Base-by-base conservation (phyloP, 2,888 invertebrate species). In the Ophion costatus region DNA sequence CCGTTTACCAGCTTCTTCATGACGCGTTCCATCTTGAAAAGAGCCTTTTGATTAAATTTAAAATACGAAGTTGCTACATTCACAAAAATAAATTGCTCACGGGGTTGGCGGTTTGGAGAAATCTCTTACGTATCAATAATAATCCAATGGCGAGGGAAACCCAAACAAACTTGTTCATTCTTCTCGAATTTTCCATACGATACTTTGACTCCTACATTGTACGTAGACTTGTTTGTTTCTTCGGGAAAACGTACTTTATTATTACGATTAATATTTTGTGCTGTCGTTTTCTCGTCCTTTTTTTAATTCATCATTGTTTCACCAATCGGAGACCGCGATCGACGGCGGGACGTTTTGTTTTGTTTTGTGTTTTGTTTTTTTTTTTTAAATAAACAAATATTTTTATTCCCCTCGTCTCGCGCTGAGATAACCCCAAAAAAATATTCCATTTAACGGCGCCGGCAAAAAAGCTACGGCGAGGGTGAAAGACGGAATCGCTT, bases 351-450 rank as follows among this genome's bases (percentile, higher is more conserved):
- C 45, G 20, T 33, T 74, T 66, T 73, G 45, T 59, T 74, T 67
- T 57, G n/a, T n/a, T n/a, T n/a, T n/a, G n/a, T n/a, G n/a, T n/a
- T n/a, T n/a, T n/a, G n/a, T n/a, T n/a, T n/a, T n/a, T n/a, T n/a
- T n/a, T n/a, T n/a, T n/a, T n/a, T n/a, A n/a, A n/a, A n/a, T n/a
- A n/a, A n/a, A 29, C 24, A 38, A 42, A 51, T 51, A 51, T 51
- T 51, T 14, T 63, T 14, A 56, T 74, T 61, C 67, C 56, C 66
- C 67, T 77, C 51, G 77, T 63, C 63, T 59, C 69, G 61, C 24
- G 51, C 33, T 63, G 10, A 79, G 86, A 85, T 90, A 90, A 91
- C 80, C 85, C 88, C 63, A 86, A 80, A 88, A 90, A 91, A 91
- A 91, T 90, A 87, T 91, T 91, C 91, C 91, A 88, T 74, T 84